A percentile compares a stretch with the other conserved stretches of the same genome.
phyloP scores from a whole-genome alignment of 2,797 vertebrate species.

The Remorina albescens region DNA sequence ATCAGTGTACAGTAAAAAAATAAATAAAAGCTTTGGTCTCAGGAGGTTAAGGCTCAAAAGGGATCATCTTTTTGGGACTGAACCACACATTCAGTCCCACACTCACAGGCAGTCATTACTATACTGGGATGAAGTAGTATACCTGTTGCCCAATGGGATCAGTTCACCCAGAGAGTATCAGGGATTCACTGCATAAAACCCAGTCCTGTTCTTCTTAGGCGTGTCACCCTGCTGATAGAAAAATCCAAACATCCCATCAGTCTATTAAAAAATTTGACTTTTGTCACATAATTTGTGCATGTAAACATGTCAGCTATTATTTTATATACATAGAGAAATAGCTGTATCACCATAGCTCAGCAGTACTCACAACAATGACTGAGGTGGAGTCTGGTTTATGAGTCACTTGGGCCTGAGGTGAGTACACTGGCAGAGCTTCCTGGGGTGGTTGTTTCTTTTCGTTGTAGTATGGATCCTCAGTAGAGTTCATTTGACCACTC shows the following conservation, averaged over 20 bases:
- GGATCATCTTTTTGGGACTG: no score
- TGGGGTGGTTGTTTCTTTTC: conserved; percentile 14
- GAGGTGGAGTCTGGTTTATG: conserved; percentile 4
- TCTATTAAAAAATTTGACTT: neutral
- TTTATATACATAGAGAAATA: neutral
- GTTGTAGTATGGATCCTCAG: conserved; percentile 22
- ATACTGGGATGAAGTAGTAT: neutral
- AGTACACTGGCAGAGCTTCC: conserved; percentile 29
- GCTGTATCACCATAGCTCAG: neutral
- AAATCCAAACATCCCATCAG: neutral
- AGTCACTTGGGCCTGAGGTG: conserved; percentile 19
- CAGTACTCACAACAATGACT: conserved; percentile 50
- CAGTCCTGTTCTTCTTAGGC: conserved; percentile 47
- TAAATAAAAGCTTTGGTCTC: no score
- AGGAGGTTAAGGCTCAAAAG: neutral
- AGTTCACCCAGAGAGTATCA: conserved; percentile 28
- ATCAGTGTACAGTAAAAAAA: no score
- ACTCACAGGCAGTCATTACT: neutral
- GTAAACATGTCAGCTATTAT: neutral
- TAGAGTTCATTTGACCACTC: neutral
- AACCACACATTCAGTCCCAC: no score
- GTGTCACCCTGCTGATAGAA: conserved; percentile 40
- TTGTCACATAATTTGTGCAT: neutral
- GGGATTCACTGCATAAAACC: conserved; percentile 64
- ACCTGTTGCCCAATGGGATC: conserved; percentile 24